Percentiles rank a stretch among this genome's conserved stretches.
phyloP scores from a whole-genome alignment of 2,888 invertebrate genomes.

The Drosophila percnosoma region DNA sequence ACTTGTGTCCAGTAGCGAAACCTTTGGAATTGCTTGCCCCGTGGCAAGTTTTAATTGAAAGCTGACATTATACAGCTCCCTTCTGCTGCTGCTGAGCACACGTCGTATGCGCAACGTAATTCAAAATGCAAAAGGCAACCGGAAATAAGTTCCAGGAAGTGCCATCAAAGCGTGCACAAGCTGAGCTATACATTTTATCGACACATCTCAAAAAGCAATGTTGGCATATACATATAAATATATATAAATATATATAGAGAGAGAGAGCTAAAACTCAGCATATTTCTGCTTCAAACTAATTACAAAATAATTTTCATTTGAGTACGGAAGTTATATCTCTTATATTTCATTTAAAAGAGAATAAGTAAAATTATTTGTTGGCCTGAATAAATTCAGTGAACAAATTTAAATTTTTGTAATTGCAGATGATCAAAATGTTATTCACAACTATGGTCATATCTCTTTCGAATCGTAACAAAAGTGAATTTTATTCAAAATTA shows the following conservation, averaged over 20 bases:
- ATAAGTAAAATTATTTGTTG: background rate
- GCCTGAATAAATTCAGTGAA: background rate
- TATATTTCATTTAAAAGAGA: background rate
- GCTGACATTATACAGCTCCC: slow-evolving; percentile 47
- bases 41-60: slow-evolving; percentile 70
- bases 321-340: background rate
- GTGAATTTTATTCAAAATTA: background rate
- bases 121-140: slow-evolving; percentile 15
- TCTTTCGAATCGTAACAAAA: background rate
- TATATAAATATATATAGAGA: no score
- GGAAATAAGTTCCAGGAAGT: slow-evolving; percentile 8
- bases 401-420: background rate
- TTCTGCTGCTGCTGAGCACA: slow-evolving; percentile 10
- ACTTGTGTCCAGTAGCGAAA: background rate
- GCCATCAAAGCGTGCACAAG: background rate
- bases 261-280: background rate
- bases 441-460: background rate
- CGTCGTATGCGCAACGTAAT: slow-evolving; percentile 23
- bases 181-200: slow-evolving; percentile 3
- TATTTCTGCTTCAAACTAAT: slow-evolving; percentile 11
- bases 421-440: background rate
- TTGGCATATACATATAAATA: no score
- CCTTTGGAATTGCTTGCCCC: slow-evolving; percentile 30
- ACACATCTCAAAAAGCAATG: background rate
- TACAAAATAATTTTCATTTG: slow-evolving; percentile 17